A percentile compares a stretch with the other conserved stretches of the same genome.
phyloP scores from a whole-genome alignment of 1,140 invertebrate genomes.

The Meloidogyne exigua region DNA sequence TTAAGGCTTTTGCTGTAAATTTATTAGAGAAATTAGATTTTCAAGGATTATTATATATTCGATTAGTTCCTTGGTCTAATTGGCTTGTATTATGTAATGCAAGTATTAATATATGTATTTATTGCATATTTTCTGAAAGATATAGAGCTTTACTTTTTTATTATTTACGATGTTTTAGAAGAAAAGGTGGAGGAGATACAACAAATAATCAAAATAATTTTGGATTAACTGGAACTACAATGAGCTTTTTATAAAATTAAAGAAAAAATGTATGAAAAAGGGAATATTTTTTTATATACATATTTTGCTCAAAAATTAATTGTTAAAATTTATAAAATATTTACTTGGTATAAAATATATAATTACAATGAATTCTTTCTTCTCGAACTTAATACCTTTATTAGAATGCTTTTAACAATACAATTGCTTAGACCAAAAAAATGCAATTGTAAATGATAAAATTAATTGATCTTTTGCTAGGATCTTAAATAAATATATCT shows the following conservation, averaged over 20 bases:
- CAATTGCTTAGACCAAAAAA: no score
- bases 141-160: slow-evolving; percentile 55
- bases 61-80: slow-evolving; percentile 56
- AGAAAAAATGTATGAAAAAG: background rate
- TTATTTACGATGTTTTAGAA: slow-evolving; percentile 52
- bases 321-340: no score
- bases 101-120: slow-evolving; percentile 62
- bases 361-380: no score
- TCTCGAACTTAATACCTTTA: no score
- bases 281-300: background rate
- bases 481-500: no score
- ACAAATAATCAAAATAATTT: slow-evolving; percentile 13
- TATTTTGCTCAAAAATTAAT: background rate
- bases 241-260: slow-evolving; percentile 25
- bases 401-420: no score
- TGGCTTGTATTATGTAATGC: slow-evolving; percentile 50
- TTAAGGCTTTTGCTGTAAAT: slow-evolving; percentile 57
- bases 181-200: slow-evolving; percentile 12
- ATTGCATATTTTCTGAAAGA: slow-evolving; percentile 62
- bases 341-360: no score
- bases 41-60: slow-evolving; percentile 43
- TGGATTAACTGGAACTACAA: slow-evolving; percentile 24
- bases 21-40: slow-evolving; percentile 56
- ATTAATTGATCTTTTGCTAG: no score
- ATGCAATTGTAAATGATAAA: no score